Base-by-base conservation (phyloP, 1,140 invertebrate genomes). In the Drosophila pruinosa region DNA sequence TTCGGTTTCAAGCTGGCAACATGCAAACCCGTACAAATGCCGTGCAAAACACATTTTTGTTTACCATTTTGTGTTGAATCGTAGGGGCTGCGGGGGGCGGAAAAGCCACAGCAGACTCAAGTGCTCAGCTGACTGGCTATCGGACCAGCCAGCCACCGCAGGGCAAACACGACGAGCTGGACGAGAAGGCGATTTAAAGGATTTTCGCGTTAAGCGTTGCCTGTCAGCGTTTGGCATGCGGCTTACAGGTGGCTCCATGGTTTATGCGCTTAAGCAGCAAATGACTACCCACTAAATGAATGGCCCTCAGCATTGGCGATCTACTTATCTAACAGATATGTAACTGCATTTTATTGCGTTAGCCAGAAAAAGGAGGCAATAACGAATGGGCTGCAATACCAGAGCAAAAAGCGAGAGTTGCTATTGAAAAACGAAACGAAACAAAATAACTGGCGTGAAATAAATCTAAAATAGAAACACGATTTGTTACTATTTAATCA, bases 221-320 rank as follows among this genome's bases (percentile, higher is more conserved):
- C 78, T 85, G 78, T 85, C 82, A 85, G 73, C 82, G 82, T 73
- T 85, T 83, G 80, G 80, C 81, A 83, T 81, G 76, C 69, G 78
- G 80, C 82, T 85, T 88, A 88, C 82, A 85, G 82, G 81, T 86
- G 80, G 82, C 50, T 70, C 64, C 59, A 50, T 41, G 77, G 73
- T 74, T 81, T 74, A 81, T 86, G 73, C 73, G 73, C 80, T 88
- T 77, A 81, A 59, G 31, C 39, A 64, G 57, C 54, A 76, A 85
- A 75, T 85, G 76, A 69, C 72, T 75, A 26, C 56, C 2, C 50
- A 31, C 80, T 53, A 79, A 85, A 82, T 75, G 72, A 78, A 85
- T 58, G 48, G 64, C 14, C 43, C 34, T 15, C 12, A 22, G 36
- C 21, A 26, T 21, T 50, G 36, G n/a, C 10, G 58, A 54, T 43